Evolutionary conservation across 1,140 invertebrate species (phyloP), one percentile per base, ranked within the genome.

Genomic region (Caenorhabditis briggsae): DNA sequence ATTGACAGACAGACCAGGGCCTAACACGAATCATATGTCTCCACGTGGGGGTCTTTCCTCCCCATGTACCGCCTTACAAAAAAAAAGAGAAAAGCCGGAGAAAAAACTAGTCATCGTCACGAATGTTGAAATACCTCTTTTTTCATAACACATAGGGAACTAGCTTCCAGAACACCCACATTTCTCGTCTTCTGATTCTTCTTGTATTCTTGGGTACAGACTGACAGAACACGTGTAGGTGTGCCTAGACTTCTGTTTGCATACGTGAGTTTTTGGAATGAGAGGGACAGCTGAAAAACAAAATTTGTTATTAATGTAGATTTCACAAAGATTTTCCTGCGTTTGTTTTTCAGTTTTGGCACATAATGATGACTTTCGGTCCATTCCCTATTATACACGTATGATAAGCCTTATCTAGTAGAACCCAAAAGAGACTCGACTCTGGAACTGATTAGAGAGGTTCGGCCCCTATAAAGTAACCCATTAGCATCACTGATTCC

Each of bases 91-190:
- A 25, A 61, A 70, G 64, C 64, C 64, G 64, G 64, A 78, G 70
- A 61, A 11, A 50, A 50, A 78, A 78, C 70, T 78, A 78, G 70
- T 78, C 46, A 50, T 78, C n/a, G 46, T 20, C 33, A 33, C 3
- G 33, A 78, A 50, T 46, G 70, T 78, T 78, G 43, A 78, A 78
- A 78, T 78, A 78, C 70, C 64, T 70, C 64, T 70, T 70, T 78
- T 78, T 48, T 25, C n/a, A 53, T 50, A 20, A 20, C 70, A 33
- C 20, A 14, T 46, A 23, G 1, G n/a, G 50, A 78, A 78, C 70
- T 20, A 78, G 70, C 8, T 50, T 78, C 70, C 70, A 78, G 70
- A 78, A 78, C 46, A 78, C 70, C 33, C 23, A 9, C 3, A 43
- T 14, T 41, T 3, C 70, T 14, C 18, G 46, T 50, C 23, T 50